Percentiles rank a stretch among this genome's conserved stretches.
These are phyloP conservation scores for Helostoma temminkii DNA, from an alignment of 2,797 vertebrate species.

Conservation along the genomic window DNA sequence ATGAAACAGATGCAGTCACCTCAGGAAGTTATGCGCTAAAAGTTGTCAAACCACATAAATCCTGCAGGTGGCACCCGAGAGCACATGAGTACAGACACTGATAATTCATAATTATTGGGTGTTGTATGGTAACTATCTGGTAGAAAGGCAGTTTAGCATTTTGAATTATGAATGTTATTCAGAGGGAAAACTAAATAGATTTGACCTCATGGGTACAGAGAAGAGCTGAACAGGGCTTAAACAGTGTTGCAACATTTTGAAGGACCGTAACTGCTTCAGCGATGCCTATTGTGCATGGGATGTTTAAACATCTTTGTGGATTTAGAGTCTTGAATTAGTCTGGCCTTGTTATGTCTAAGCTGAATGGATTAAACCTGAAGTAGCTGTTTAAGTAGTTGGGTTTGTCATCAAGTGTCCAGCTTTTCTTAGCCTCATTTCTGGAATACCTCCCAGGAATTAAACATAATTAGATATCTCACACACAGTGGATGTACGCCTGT, in stretches of 20 bases:
- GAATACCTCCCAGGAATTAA: constrained; percentile 19
- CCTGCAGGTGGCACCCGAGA: constrained; percentile 37
- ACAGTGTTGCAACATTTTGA: neutral
- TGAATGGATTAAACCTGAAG: neutral
- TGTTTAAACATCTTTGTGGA: neutral
- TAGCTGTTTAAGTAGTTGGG: neutral
- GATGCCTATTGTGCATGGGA: neutral
- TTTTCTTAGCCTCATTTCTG: constrained; percentile 21
- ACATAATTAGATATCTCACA: constrained; percentile 37
- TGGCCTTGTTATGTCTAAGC: neutral
- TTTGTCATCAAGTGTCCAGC: neutral
- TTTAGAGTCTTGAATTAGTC: neutral
- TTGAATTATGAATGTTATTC: neutral
- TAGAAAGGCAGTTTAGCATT: neutral
- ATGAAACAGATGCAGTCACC: constrained; percentile 24
- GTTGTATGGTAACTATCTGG: neutral
- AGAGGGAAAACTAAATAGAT: neutral
- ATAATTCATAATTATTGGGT: constrained; percentile 2
- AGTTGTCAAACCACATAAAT: constrained; percentile 35
- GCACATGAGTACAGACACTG: neutral
- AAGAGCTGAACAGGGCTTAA: neutral
- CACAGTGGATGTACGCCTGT: neutral
- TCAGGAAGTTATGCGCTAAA: constrained; percentile 10
- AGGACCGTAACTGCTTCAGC: neutral
- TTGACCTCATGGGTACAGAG: neutral